These are phyloP conservation scores for Coregonus sp. DNA, from an alignment of 2,797 vertebrate genomes.

Conservation along the genomic window DNA sequence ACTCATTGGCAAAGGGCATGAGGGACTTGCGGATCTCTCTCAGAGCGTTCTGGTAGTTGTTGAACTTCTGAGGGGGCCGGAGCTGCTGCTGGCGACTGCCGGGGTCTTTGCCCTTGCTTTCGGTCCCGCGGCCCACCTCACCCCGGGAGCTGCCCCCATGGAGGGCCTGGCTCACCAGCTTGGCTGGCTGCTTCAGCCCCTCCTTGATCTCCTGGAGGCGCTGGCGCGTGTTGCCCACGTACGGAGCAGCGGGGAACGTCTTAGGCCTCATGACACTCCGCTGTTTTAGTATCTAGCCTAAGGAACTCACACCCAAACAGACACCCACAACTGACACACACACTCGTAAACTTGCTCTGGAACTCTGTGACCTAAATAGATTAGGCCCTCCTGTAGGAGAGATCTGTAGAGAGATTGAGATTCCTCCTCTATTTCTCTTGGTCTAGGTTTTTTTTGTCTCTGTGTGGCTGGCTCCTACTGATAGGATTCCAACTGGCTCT, in stretches of 20 bases:
- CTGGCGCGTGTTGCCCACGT: constrained; percentile 96
- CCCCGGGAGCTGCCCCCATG: constrained; percentile 75
- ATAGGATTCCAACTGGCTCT: constrained; percentile 61
- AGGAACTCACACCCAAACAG: background rate
- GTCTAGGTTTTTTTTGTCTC: constrained; percentile 27
- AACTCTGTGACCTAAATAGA: constrained; percentile 57
- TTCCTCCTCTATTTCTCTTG: constrained; percentile 39
- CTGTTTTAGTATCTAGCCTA: constrained; percentile 11
- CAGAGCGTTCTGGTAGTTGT: constrained; percentile 94
- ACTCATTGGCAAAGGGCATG: constrained; percentile 94
- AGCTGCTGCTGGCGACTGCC: constrained; percentile 80
- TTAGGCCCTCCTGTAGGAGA: constrained; percentile 38
- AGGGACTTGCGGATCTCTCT: constrained; percentile 96
- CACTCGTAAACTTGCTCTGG: background rate
- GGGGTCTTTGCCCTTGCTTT: constrained; percentile 79
- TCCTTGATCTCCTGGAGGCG: constrained; percentile 96
- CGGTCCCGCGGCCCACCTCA: constrained; percentile 79
- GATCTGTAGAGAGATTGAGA: constrained; percentile 34
- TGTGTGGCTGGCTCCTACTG: constrained; percentile 22
- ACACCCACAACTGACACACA: constrained; percentile 21
- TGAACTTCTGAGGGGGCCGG: constrained; percentile 90
- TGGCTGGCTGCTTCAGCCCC: constrained; percentile 94
- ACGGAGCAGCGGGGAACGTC: constrained; percentile 95
- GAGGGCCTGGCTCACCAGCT: constrained; percentile 86
- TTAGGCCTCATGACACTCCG: constrained; percentile 91